These are phyloP conservation scores for Eristalinus sepulchralis DNA, from an alignment of 2,888 invertebrate genomes.

Conservation along the genomic window DNA sequence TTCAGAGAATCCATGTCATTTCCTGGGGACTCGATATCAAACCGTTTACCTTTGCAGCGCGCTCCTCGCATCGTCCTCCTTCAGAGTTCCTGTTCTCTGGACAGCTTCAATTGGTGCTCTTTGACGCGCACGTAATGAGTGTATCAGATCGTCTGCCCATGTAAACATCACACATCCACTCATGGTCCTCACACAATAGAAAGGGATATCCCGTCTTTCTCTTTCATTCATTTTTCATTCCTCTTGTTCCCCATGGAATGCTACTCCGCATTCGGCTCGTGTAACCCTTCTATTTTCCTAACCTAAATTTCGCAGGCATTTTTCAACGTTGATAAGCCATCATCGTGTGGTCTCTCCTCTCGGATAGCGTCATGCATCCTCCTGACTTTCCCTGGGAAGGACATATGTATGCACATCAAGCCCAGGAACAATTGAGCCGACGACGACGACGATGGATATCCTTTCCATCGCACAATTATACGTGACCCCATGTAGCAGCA, in stretches of 20 bases:
- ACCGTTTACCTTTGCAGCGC: not conserved
- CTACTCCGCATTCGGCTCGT: constrained; percentile 4
- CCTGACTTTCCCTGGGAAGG: constrained; percentile 25
- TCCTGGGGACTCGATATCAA: not conserved
- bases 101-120: not conserved
- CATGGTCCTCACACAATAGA: constrained; percentile 19
- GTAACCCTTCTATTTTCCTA: constrained; percentile 60
- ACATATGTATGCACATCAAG: constrained; percentile 52
- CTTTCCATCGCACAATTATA: constrained; percentile 25
- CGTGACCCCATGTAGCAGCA: constrained; percentile 61
- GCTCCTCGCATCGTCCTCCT: not conserved
- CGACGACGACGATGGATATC: constrained; percentile 9
- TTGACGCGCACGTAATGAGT: not conserved
- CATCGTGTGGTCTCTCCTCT: constrained; percentile 56
- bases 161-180: constrained; percentile 24
- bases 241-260: constrained; percentile 20
- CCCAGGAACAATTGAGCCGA: not conserved
- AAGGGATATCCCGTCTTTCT: constrained; percentile 26
- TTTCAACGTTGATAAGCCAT: constrained; percentile 61
- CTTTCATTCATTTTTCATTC: constrained; percentile 50
- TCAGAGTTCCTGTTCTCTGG: not conserved
- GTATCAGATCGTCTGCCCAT: not conserved
- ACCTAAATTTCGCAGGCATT: constrained; percentile 65
- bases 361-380: constrained; percentile 53
- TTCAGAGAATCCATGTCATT: not conserved